Evolutionary conservation across 2,113 vertebrate species (phyloP).

Genomic region (Athene noctua): DNA sequence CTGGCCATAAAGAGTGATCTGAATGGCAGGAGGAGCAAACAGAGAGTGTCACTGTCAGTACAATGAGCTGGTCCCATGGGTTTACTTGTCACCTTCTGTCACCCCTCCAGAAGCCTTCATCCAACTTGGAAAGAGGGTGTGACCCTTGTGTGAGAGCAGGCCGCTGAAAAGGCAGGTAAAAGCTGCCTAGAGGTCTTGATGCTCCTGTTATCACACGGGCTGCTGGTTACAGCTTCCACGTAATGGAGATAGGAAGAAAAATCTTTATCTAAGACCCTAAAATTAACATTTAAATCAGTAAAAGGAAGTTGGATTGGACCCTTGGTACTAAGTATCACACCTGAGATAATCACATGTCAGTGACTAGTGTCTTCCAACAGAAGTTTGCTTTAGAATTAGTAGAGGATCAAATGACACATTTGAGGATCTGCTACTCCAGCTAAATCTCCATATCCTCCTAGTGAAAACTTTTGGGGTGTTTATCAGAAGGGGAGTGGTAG

Average conservation of each 20-base stretch:
- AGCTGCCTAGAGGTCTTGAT: not conserved
- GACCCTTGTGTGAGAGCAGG: not conserved
- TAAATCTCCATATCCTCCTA: not conserved
- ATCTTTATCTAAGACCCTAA: not conserved
- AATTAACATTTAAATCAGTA: not conserved
- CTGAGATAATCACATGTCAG: not conserved
- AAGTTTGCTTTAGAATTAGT: not conserved
- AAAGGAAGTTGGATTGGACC: not conserved
- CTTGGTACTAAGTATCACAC: not conserved
- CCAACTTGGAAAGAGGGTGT: not conserved
- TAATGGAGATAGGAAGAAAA: not conserved
- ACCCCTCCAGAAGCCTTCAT: not conserved
- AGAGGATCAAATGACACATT: not conserved
- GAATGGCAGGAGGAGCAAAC: not conserved
- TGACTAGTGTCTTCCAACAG: not conserved
- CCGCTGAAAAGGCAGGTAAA: not conserved
- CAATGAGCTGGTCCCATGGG: not conserved
- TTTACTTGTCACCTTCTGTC: not conserved
- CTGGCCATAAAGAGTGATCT: not conserved
- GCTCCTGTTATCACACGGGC: fast-evolving
- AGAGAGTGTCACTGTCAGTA: not conserved
- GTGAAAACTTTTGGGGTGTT: not conserved
- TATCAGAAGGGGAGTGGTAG: not conserved
- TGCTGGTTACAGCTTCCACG: not conserved
- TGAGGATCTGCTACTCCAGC: not conserved